These are phyloP conservation scores for Lerista edwardsae DNA, from an alignment of 2,797 vertebrate genomes.

Conservation along the genomic window DNA sequence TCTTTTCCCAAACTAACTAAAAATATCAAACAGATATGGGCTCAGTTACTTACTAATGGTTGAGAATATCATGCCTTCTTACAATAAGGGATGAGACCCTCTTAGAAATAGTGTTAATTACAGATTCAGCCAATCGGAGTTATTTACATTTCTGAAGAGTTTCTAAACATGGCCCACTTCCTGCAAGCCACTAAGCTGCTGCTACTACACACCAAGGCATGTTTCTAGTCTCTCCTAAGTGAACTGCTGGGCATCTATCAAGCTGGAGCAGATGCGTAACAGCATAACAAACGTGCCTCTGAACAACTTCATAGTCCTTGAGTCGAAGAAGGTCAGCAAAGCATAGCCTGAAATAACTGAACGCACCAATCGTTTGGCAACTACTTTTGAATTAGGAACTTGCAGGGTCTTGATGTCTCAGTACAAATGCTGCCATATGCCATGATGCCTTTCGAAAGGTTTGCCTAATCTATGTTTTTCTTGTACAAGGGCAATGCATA, in stretches of 20 bases:
- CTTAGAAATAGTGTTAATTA: too few relatives aligned
- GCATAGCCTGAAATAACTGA: background rate
- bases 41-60: background rate
- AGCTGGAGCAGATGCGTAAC: background rate
- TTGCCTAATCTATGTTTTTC: background rate
- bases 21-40: background rate
- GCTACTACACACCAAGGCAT: background rate
- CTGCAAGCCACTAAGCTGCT: background rate
- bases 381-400: background rate
- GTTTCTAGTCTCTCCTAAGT: background rate
- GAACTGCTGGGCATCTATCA: background rate
- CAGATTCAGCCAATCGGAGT: too few relatives aligned
- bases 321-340: too few relatives aligned
- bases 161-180: background rate
- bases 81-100: background rate
- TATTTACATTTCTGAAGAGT: background rate
- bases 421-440: background rate
- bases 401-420: background rate
- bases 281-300: background rate
- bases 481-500: background rate
- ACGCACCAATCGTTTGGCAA: background rate
- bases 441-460: background rate
- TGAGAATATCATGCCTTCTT: fast-evolving
- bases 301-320: background rate
- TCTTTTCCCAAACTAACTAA: background rate